phyloP scores from a whole-genome alignment of 1,140 invertebrate genomes.

The Dendroctonus valens region DNA sequence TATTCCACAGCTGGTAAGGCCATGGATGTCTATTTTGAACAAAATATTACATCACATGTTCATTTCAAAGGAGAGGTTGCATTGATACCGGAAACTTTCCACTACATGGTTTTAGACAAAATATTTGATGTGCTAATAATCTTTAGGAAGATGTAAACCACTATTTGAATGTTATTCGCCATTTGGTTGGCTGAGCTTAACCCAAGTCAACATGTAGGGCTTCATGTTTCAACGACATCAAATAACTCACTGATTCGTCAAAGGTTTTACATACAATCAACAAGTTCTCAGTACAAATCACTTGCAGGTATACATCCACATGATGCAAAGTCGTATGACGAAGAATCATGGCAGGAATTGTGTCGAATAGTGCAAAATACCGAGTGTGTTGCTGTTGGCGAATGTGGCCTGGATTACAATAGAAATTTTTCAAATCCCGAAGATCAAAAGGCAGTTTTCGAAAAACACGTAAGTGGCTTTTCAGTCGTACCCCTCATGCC shows the following conservation, averaged over 20 bases:
- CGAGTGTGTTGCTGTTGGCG: conserved; percentile 91
- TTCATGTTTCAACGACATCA: no score
- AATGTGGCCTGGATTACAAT: conserved; percentile 93
- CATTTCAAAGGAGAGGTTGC: no score
- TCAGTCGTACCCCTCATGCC: neutral
- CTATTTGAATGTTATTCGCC: no score
- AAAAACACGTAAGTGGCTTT: conserved; percentile 69
- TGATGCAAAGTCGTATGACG: conserved; percentile 90
- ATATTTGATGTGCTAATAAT: no score
- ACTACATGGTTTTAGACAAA: no score
- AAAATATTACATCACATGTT: neutral
- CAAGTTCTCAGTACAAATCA: neutral
- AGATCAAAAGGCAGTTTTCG: conserved; percentile 83
- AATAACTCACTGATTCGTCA: no score
- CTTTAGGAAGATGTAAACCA: no score
- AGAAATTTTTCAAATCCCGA: conserved; percentile 89
- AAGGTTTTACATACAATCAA: no score
- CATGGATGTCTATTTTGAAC: neutral
- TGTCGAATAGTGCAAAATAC: conserved; percentile 71
- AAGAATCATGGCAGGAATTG: conserved; percentile 71
- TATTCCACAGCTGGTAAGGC: conserved; percentile 85
- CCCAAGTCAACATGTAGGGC: no score
- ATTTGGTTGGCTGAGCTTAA: no score
- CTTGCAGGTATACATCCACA: conserved; percentile 85
- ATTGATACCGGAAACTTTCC: no score